These are phyloP conservation scores for Spisula solida DNA, from an alignment of 2,888 invertebrate genomes.

Conservation along the genomic window DNA sequence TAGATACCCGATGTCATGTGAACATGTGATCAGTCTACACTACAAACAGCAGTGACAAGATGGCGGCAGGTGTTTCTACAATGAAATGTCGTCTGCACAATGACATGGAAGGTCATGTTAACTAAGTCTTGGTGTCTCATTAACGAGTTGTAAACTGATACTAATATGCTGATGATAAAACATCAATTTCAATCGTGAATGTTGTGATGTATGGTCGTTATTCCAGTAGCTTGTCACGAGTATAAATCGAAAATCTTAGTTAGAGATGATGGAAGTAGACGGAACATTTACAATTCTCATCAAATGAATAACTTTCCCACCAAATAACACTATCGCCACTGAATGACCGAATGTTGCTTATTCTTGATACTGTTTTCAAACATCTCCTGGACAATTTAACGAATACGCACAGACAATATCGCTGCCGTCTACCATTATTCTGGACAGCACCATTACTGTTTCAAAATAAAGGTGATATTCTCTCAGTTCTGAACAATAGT, in stretches of 20 bases:
- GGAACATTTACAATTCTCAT: not conserved
- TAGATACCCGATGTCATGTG: no score
- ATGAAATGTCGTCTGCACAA: not conserved
- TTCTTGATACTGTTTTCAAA: not conserved
- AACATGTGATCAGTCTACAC: no score
- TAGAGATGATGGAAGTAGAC: not conserved
- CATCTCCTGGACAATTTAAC: not conserved
- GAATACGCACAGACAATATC: conserved; percentile 10
- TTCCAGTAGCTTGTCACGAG: not conserved
- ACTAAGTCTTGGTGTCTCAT: not conserved
- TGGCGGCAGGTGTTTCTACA: not conserved
- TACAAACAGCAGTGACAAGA: no score
- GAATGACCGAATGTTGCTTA: not conserved
- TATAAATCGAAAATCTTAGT: not conserved
- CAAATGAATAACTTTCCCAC: not conserved
- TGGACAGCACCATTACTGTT: not conserved
- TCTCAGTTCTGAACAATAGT: not conserved
- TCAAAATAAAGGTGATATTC: conserved; percentile 15
- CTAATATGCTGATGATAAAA: no score
- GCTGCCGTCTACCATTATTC: not conserved
- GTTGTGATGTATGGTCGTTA: not conserved
- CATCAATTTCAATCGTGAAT: no score
- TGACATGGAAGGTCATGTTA: not conserved
- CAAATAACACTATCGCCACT: not conserved
- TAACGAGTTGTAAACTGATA: not conserved